Evolutionary conservation across 1,140 invertebrate genomes (phyloP), one percentile per base, ranked within the genome.

Genomic region (Anthonomus grandis): DNA sequence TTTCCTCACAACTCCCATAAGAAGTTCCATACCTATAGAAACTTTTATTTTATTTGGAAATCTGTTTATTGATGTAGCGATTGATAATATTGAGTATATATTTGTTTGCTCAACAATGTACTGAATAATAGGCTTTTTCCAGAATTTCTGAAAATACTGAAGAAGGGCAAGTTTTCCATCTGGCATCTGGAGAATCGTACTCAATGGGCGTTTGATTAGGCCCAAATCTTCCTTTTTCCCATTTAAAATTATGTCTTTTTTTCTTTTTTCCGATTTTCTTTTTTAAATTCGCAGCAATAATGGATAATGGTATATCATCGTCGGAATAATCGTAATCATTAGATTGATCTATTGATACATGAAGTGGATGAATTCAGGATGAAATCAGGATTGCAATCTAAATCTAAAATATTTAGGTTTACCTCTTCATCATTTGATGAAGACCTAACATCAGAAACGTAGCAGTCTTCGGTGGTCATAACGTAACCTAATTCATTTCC

Each of bases 231-330:
- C n/a, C 27, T 31, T 31, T 31, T 44, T 55, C 46, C 39, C 37
- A 44, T 55, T 55, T 37, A 41, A 41, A 41, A 41, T 18, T 41
- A 13, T 1, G 13, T n/a, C n/a, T n/a, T n/a, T n/a, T n/a, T n/a
- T n/a, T n/a, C n/a, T n/a, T n/a, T n/a, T n/a, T n/a, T n/a, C n/a
- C n/a, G n/a, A n/a, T n/a, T n/a, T n/a, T n/a, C n/a, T n/a, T n/a
- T n/a, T n/a, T n/a, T n/a, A n/a, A n/a, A n/a, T n/a, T n/a, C n/a
- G n/a, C n/a, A n/a, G n/a, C n/a, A n/a, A n/a, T n/a, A n/a, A n/a
- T n/a, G n/a, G n/a, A n/a, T n/a, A n/a, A n/a, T n/a, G n/a, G n/a
- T n/a, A n/a, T n/a, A n/a, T n/a, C n/a, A n/a, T n/a, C n/a, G n/a
- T n/a, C n/a, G n/a, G n/a, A n/a, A n/a, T n/a, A n/a, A n/a, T n/a